These are phyloP conservation scores for Litocranius walleri DNA, from an alignment of 2,113 vertebrate genomes.

Conservation along the genomic window DNA sequence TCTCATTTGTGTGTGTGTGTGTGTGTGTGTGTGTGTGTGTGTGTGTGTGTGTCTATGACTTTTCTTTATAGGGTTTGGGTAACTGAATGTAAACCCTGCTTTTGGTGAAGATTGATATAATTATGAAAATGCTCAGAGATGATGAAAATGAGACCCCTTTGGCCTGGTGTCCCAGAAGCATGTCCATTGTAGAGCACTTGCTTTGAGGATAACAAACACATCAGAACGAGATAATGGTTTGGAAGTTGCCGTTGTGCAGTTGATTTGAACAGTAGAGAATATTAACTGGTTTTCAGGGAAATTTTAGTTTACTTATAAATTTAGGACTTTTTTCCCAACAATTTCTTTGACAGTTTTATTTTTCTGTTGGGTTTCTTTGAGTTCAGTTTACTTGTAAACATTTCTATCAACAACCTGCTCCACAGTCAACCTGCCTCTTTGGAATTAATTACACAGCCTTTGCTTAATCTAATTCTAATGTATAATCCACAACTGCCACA, in stretches of 20 bases:
- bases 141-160: not conserved
- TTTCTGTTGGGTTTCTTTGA: not conserved
- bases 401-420: not conserved
- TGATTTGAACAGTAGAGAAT: not conserved
- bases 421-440: not conserved
- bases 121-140: not conserved
- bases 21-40: not conserved
- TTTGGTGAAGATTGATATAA: not conserved
- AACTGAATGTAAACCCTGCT: not conserved
- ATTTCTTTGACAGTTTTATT: not conserved
- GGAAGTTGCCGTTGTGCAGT: not conserved
- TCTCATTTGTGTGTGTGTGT: not conserved
- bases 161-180: not conserved
- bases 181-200: not conserved
- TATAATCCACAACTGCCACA: not conserved
- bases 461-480: not conserved
- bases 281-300: not conserved
- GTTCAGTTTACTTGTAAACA: not conserved
- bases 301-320: not conserved
- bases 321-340: not conserved
- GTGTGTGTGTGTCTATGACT: not conserved
- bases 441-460: not conserved
- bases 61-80: not conserved
- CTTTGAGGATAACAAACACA: not conserved
- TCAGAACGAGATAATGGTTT: not conserved